Base-by-base conservation (phyloP, 2,888 invertebrate genomes). In the Clistopyga incitator region DNA sequence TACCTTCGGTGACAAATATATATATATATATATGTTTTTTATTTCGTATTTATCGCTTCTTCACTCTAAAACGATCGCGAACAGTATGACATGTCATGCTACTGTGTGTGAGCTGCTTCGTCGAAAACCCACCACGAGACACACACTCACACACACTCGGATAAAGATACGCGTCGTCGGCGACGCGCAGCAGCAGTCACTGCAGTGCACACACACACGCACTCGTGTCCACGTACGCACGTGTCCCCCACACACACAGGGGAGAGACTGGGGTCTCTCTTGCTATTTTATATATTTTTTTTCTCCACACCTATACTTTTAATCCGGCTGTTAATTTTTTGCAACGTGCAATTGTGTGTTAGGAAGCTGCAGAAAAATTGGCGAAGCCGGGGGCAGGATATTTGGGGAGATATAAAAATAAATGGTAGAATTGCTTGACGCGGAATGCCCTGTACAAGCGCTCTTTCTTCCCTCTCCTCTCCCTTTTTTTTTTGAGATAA, bases 11-110 rank as follows among this genome's bases (percentile, higher is more conserved):
- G 25, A 59, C n/a, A n/a, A n/a, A n/a, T n/a, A n/a, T n/a, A n/a
- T n/a, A n/a, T n/a, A n/a, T n/a, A n/a, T n/a, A n/a, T n/a, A n/a
- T n/a, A n/a, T n/a, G n/a, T n/a, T n/a, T n/a, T 59, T 13, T 47
- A 2, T 6, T 29, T n/a, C n/a, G 15, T 29, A 59, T 29, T n/a
- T 59, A 25, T 15, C 59, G 59, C 59, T 29, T 25, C 1, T 29
- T 59, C 6, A n/a, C 13, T 59, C 29, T 59, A 59, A 59, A 59
- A 0, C 6, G 15, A 15, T 25, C 13, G 29, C 15, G 29, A 29
- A n/a, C 59, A 6, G 29, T 29, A 29, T 29, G 59, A 59, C 59
- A 59, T 59, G 29, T 59, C 29, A 59, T 56, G n/a, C 56, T 25
- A 3, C 25, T 13, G 0, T 56, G 10, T 56, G 13, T 54, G 54